phyloP scores from a whole-genome alignment of 2,113 vertebrate species.

The Bettongia penicillata region DNA sequence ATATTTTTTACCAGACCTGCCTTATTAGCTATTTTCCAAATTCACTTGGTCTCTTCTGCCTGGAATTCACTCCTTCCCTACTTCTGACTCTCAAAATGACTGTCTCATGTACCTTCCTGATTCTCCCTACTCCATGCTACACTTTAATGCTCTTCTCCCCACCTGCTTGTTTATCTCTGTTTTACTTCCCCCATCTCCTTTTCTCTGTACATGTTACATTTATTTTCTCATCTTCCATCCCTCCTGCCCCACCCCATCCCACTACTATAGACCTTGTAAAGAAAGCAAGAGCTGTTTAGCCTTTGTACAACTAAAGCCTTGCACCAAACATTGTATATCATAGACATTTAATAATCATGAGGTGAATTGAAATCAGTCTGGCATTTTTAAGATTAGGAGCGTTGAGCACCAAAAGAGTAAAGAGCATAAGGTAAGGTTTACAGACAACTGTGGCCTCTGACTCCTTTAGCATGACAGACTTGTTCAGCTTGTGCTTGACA shows the following conservation, averaged over 20 bases:
- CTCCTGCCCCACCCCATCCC: background rate
- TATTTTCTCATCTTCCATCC: background rate
- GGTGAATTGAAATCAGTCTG: conserved; percentile 36
- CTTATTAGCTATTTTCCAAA: background rate
- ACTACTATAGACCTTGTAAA: background rate
- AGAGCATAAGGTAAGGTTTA: conserved; percentile 1
- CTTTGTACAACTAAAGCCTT: background rate
- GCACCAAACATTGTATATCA: background rate
- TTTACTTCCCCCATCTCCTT: background rate
- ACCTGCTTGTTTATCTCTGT: background rate
- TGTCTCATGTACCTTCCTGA: background rate
- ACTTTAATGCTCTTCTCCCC: background rate
- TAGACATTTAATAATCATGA: background rate
- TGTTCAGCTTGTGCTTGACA: background rate
- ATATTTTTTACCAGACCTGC: background rate
- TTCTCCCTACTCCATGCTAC: background rate
- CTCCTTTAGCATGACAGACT: conserved; percentile 5
- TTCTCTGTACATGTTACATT: background rate
- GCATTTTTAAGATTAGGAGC: background rate
- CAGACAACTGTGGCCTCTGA: conserved; percentile 28
- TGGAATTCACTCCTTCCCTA: background rate
- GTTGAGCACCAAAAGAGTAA: conserved; percentile 22
- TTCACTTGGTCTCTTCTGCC: background rate
- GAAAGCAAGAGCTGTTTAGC: conserved; percentile 27
- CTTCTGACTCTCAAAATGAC: background rate